Evolutionary conservation across 2,888 invertebrate species (phyloP), one percentile per base, ranked within the genome.

Genomic region (Keiferia lycopersicella): DNA sequence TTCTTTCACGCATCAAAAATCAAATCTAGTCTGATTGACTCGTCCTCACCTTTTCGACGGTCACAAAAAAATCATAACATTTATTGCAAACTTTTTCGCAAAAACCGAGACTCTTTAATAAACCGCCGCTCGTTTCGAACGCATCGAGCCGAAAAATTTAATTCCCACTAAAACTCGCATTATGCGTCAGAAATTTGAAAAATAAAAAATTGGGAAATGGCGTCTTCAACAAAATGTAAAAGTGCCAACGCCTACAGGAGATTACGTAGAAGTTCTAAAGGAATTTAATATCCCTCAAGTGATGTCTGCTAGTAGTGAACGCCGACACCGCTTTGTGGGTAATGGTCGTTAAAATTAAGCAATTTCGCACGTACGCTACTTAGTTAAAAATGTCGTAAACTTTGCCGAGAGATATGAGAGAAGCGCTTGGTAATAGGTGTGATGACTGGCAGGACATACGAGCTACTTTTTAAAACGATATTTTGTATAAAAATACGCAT

Each of bases 291-390:
- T 66, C 63, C 59, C 18, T 48, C 26, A 58, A 63, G 64, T 61
- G 61, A 64, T 51, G 64, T 61, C 64, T 50, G 14, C 51, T 60
- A 50, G 56, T 30, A 18, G 22, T 26, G 34, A 56, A 57, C 57
- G 63, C 50, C 61, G 53, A 63, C 56, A 57, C 48, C 60, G 22
- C 41, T 64, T 38, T 51, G 66, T 18, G 64, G 34, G 63, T 64
- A 66, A 63, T 66, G 66, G 61, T 63, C 64, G 61, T 66, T 64
- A 66, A 66, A 66, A 66, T 66, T 61, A 64, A 66, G 66, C 61
- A 61, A 66, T 66, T 66, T 64, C 26, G 58, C 66, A 66, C 66
- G 65, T 65, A 56, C 60, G 22, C 38, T 12, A n/a, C n/a, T n/a
- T n/a, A 62, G 18, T 63, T 63, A 53, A 63, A 60, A 65, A 63